phyloP scores from a whole-genome alignment of 2,113 vertebrate genomes.

The Acrocephalus kingi region DNA sequence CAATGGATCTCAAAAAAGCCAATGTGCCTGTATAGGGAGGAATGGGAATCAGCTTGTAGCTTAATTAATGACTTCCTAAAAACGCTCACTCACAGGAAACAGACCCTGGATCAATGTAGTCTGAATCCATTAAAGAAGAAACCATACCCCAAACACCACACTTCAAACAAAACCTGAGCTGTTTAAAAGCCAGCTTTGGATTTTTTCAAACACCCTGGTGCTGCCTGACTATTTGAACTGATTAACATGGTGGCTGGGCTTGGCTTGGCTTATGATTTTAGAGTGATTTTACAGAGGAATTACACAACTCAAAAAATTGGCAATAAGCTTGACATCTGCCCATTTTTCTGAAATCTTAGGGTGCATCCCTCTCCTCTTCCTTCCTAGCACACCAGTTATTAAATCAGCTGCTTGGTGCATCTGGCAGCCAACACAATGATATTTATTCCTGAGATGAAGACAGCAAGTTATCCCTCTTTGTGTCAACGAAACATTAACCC shows the following conservation, averaged over 20 bases:
- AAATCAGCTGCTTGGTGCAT: background rate
- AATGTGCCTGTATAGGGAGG: background rate
- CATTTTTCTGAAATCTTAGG: background rate
- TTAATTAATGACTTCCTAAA: background rate
- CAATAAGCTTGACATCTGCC: background rate
- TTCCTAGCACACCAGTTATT: background rate
- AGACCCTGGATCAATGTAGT: fast-evolving
- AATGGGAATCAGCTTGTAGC: background rate
- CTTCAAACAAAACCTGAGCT: background rate
- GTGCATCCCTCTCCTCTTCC: background rate
- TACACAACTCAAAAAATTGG: background rate
- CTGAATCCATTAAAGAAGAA: background rate
- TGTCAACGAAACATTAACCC: background rate
- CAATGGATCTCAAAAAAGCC: background rate
- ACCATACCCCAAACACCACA: background rate
- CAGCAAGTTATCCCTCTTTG: background rate
- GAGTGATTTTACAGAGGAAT: background rate
- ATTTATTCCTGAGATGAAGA: background rate
- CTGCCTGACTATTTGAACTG: background rate
- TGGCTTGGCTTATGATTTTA: background rate
- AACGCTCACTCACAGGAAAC: background rate
- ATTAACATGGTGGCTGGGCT: background rate
- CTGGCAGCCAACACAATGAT: background rate
- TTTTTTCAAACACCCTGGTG: background rate
- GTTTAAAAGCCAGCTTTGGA: background rate